Percentiles rank a stretch among this genome's conserved stretches.
Conservation (phyloP, 2,888 invertebrate species). For the Cosmia pyralina region DNA sequence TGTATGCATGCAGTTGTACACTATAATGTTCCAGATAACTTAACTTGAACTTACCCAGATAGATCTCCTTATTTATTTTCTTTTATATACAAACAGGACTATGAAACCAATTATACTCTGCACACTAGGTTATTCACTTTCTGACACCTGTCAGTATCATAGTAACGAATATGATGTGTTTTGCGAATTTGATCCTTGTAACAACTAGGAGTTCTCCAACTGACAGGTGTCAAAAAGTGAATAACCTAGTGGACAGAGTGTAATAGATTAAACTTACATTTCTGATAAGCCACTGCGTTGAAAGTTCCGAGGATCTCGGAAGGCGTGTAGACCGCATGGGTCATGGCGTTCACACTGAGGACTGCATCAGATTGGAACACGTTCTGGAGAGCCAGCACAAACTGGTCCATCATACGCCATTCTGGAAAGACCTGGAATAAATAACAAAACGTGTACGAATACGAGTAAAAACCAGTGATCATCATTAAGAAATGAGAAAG, state of each 20-base stretch:
- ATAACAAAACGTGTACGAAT: not conserved
- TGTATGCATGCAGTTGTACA: not conserved
- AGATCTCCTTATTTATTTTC: not conserved
- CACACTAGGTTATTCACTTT: too few relatives aligned
- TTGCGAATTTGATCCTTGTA: too few relatives aligned
- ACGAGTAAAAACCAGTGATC: not conserved
- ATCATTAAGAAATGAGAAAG: too few relatives aligned
- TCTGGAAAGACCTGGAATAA: constrained; percentile 86
- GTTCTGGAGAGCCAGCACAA: constrained; percentile 85
- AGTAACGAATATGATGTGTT: too few relatives aligned
- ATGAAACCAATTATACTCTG: too few relatives aligned
- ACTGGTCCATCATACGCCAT: constrained; percentile 90
- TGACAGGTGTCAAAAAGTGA: too few relatives aligned
- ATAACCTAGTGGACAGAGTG: too few relatives aligned
- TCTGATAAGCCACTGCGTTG: constrained; percentile 91
- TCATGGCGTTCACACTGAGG: constrained; percentile 89
- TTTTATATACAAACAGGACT: not conserved
- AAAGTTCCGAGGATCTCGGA: constrained; percentile 88
- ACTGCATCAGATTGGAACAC: constrained; percentile 86
- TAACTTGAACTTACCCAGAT: not conserved
- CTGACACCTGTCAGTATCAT: too few relatives aligned
- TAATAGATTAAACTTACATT: constrained; percentile 85
- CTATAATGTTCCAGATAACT: not conserved
- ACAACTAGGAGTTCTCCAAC: too few relatives aligned
- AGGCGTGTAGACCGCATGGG: constrained; percentile 86